Percentiles rank a stretch among this genome's conserved stretches.
Conservation (phyloP, 1,140 invertebrate genomes). For the Panagrolaimus sp. region DNA sequence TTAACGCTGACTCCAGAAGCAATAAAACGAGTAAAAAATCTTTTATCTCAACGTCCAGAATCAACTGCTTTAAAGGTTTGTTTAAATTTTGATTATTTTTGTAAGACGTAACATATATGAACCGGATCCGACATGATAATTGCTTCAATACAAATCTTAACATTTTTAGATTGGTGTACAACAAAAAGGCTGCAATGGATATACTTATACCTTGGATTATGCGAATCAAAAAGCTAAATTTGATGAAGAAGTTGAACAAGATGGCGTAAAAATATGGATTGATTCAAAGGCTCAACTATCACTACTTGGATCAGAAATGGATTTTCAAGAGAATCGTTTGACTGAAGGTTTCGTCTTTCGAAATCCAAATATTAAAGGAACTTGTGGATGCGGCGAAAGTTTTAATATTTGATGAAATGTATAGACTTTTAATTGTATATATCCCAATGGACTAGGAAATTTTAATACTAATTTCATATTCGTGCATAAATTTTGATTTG, state of each 20-base stretch:
- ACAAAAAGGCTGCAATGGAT: constrained; percentile 92
- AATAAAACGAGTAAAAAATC: constrained; percentile 42
- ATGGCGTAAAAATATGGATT: constrained; percentile 81
- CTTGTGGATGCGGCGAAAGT: constrained; percentile 98
- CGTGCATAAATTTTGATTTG: constrained; percentile 6
- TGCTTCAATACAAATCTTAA: too few species aligned
- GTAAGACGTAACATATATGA: neutral
- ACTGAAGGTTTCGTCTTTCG: constrained; percentile 97
- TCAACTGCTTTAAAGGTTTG: constrained; percentile 50
- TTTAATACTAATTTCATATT: neutral
- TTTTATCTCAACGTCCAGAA: constrained; percentile 43
- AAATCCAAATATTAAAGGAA: constrained; percentile 99
- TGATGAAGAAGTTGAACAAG: constrained; percentile 83
- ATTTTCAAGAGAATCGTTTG: constrained; percentile 82
- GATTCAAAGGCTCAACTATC: constrained; percentile 95
- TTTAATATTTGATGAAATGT: constrained; percentile 73
- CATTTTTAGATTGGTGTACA: constrained; percentile 76
- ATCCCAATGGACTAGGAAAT: constrained; percentile 9
- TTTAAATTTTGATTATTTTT: constrained; percentile 8
- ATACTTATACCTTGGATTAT: constrained; percentile 95
- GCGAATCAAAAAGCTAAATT: constrained; percentile 81
- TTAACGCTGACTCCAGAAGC: constrained; percentile 51
- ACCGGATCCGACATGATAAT: too few species aligned
- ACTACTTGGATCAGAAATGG: constrained; percentile 97
- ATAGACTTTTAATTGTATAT: neutral